Evolutionary conservation across 2,113 vertebrate genomes (phyloP).

Genomic region (Aythya baeri): DNA sequence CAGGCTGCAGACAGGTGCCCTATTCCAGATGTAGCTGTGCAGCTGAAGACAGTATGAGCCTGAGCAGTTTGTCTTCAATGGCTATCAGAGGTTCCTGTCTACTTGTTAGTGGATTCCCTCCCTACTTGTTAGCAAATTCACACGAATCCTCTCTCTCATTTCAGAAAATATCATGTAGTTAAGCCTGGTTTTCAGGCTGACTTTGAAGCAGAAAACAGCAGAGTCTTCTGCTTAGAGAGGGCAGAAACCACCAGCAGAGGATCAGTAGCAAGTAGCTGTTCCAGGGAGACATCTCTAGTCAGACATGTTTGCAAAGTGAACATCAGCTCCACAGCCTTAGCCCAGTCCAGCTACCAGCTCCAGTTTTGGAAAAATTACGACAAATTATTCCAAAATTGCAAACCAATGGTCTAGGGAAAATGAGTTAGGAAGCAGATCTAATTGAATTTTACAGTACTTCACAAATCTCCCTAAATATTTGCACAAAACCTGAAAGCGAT

Average conservation of each 20-base stretch:
- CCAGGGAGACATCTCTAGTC: background rate
- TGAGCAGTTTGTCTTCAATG: background rate
- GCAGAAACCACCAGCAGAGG: background rate
- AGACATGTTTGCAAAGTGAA: background rate
- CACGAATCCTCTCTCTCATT: background rate
- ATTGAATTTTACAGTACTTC: slow-evolving; percentile 42
- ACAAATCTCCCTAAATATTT: slow-evolving; percentile 24
- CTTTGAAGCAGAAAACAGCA: background rate
- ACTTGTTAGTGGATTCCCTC: background rate
- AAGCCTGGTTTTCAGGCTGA: background rate
- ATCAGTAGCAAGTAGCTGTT: background rate
- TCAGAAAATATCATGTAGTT: background rate
- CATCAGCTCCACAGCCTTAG: background rate
- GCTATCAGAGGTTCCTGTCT: background rate
- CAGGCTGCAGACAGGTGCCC: background rate
- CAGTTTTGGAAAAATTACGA: background rate
- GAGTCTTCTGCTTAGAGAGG: background rate
- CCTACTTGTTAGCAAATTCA: background rate
- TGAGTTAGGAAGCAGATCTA: background rate
- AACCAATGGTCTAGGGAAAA: background rate
- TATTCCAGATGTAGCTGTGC: background rate
- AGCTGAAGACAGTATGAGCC: background rate
- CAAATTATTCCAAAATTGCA: background rate
- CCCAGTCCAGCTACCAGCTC: background rate
- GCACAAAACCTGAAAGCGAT: background rate